Percentiles rank a stretch among this genome's conserved stretches.
Evolutionary conservation across 2,113 vertebrate species (phyloP).

Genomic region (Psophia crepitans): DNA sequence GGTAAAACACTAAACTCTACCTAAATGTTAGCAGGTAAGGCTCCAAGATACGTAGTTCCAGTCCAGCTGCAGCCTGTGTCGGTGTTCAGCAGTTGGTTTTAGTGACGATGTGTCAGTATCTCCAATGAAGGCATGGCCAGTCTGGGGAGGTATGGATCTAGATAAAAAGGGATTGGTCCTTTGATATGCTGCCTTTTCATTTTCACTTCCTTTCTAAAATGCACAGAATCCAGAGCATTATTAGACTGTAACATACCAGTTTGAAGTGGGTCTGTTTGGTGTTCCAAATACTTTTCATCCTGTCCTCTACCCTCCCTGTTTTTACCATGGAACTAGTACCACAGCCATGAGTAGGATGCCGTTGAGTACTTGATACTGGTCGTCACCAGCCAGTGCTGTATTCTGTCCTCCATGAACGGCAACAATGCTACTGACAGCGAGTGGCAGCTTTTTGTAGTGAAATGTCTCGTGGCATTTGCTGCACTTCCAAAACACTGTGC

Average conservation of each 20-base stretch:
- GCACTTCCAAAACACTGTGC: background rate
- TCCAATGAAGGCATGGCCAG: background rate
- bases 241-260: background rate
- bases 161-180: background rate
- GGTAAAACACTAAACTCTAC: background rate
- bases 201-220: background rate
- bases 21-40: background rate
- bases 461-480: background rate
- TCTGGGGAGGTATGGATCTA: background rate
- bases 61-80: background rate
- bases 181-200: background rate
- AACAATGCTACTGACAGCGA: fast-evolving
- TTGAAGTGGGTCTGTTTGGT: background rate
- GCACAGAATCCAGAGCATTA: background rate
- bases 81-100: background rate
- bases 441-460: background rate
- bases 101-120: background rate
- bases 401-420: background rate
- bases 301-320: background rate
- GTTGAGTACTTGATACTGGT: background rate
- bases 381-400: background rate
- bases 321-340: background rate
- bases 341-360: background rate
- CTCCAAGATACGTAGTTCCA: background rate
- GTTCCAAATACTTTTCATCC: background rate